These are phyloP conservation scores for Sitta europaea DNA, from an alignment of 2,113 vertebrate genomes.

Conservation along the genomic window DNA sequence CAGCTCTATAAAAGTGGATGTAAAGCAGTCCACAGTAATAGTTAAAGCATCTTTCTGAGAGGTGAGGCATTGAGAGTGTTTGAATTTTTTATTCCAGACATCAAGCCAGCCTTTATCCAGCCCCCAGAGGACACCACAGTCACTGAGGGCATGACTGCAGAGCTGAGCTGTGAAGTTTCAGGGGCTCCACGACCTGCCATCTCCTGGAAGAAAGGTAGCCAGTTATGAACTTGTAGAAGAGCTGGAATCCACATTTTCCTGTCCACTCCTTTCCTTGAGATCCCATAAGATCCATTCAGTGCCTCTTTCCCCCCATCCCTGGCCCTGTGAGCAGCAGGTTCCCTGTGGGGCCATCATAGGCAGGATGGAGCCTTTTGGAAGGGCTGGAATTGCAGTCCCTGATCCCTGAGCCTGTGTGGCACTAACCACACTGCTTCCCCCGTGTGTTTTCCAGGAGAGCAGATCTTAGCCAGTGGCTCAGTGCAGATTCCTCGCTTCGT, in stretches of 20 bases:
- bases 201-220: slow-evolving; percentile 88
- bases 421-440: background rate
- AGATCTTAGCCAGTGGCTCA: slow-evolving; percentile 87
- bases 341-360: background rate
- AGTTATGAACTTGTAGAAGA: background rate
- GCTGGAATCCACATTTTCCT: background rate
- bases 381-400: background rate
- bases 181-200: slow-evolving; percentile 90
- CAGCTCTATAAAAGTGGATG: background rate
- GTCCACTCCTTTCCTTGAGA: background rate
- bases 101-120: slow-evolving; percentile 78
- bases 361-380: background rate
- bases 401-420: background rate
- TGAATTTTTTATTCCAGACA: slow-evolving; percentile 71
- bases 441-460: slow-evolving; percentile 73
- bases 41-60: background rate
- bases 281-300: too few species aligned
- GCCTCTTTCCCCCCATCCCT: background rate
- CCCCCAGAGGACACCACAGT: slow-evolving; percentile 82
- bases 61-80: background rate
- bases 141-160: slow-evolving; percentile 81
- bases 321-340: fast-evolving
- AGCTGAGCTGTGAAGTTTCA: slow-evolving; percentile 84
- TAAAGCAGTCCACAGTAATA: background rate
- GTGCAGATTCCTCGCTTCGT: slow-evolving; percentile 85